Conservation (phyloP, 2,797 vertebrate species). For the Acrocephalus scirpaceus region DNA sequence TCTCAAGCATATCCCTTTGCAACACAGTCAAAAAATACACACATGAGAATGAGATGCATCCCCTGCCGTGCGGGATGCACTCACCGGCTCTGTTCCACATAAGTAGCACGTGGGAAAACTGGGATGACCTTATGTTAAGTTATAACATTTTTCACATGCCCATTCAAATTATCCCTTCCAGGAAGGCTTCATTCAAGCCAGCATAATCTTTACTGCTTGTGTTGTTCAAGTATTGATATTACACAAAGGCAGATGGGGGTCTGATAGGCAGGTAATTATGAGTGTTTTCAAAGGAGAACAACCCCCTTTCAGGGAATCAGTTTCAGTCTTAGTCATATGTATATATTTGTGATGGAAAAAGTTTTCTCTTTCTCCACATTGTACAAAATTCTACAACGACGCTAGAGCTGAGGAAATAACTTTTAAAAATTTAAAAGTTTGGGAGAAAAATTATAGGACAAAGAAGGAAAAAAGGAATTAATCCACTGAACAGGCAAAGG, state of each 20-base stretch:
- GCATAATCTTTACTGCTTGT: background rate
- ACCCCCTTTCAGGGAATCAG: background rate
- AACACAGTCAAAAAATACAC: background rate
- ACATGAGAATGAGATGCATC: background rate
- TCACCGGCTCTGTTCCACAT: background rate
- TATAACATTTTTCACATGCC: background rate
- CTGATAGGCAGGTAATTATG: background rate
- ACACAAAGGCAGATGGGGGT: background rate
- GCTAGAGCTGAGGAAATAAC: background rate
- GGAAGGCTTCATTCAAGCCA: background rate
- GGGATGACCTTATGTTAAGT: background rate
- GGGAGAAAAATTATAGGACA: background rate
- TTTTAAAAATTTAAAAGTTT: background rate
- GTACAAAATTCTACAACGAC: background rate
- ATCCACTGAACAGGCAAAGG: background rate
- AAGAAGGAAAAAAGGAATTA: background rate
- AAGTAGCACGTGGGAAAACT: background rate
- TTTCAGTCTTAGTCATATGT: background rate
- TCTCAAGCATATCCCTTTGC: background rate
- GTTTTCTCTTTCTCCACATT: background rate
- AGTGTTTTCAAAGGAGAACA: background rate
- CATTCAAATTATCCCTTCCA: background rate
- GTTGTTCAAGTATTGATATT: background rate
- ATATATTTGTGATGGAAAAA: background rate
- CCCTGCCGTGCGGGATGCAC: accelerated